These are phyloP conservation scores for Drosophila bipectinata DNA, from an alignment of 1,140 invertebrate genomes.

Conservation along the genomic window DNA sequence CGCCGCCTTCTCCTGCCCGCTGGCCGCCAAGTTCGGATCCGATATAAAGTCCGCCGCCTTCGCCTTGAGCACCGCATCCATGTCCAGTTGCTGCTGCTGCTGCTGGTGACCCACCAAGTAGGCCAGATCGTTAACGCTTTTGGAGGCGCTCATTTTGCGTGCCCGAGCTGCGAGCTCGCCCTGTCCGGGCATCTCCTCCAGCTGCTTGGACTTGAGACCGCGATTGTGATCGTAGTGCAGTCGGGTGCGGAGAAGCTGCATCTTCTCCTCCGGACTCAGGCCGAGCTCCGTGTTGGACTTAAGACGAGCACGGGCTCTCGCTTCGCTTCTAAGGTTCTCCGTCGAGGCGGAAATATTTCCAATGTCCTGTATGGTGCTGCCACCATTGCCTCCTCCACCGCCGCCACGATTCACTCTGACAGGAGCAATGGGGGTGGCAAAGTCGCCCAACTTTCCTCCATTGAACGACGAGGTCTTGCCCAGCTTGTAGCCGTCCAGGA, in stretches of 20 bases:
- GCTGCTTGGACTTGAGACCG: slow-evolving; percentile 37
- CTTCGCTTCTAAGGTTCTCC: slow-evolving; percentile 88
- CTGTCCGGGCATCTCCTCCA: slow-evolving; percentile 27
- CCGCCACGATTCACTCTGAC: slow-evolving; percentile 38
- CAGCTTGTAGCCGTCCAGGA: slow-evolving; percentile 67
- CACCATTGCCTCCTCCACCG: slow-evolving; percentile 2
- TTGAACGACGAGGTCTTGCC: slow-evolving; percentile 75
- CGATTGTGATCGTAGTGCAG: slow-evolving; percentile 67
- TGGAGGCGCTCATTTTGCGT: slow-evolving; percentile 79
- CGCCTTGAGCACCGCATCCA: slow-evolving; percentile 38
- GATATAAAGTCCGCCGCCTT: slow-evolving; percentile 84
- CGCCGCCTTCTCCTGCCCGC: slow-evolving; percentile 59
- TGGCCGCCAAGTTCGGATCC: slow-evolving; percentile 86
- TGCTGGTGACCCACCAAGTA: slow-evolving; percentile 59
- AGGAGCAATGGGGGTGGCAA: slow-evolving; percentile 55
- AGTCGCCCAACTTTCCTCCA: slow-evolving; percentile 52
- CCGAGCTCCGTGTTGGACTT: slow-evolving; percentile 90
- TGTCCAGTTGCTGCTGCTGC: slow-evolving; percentile 41
- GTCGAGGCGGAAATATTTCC: slow-evolving; percentile 82
- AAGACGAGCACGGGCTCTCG: slow-evolving; percentile 87
- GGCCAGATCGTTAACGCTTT: slow-evolving; percentile 83
- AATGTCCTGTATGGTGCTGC: slow-evolving; percentile 1
- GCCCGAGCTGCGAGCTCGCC: slow-evolving; percentile 62
- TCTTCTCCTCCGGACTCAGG: slow-evolving; percentile 89
- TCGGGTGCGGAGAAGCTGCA: slow-evolving; percentile 84